A percentile compares a stretch with the other conserved stretches of the same genome.
These are phyloP conservation scores for Pachydiplax longipennis DNA, from an alignment of 2,888 invertebrate species.

Conservation along the genomic window DNA sequence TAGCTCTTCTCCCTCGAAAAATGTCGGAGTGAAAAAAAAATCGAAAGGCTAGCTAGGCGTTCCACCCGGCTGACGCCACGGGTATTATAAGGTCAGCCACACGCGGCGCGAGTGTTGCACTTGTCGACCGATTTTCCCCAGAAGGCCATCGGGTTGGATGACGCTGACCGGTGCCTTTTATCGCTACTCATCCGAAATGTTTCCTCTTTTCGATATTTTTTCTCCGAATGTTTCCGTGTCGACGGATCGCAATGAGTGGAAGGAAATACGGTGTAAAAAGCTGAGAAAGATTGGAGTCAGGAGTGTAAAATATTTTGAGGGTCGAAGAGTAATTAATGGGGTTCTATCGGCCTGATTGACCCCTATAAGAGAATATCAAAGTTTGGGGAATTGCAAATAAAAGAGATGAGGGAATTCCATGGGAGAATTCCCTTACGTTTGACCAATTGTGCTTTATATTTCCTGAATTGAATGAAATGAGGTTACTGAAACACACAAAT, in stretches of 20 bases:
- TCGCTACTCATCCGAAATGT: background rate
- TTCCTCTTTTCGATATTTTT: background rate
- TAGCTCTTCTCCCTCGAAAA: background rate
- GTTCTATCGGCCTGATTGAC: no score
- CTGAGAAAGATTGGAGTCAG: background rate
- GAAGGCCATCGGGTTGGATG: background rate
- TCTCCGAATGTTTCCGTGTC: background rate
- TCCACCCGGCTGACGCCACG: background rate
- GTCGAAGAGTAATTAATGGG: no score
- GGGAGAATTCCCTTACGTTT: no score
- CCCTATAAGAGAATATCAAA: no score
- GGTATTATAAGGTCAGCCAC: background rate
- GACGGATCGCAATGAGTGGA: background rate
- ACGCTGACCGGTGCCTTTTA: background rate
- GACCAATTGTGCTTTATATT: no score
- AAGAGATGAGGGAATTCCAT: no score
- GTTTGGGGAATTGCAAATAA: no score
- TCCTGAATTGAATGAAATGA: no score
- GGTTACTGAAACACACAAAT: no score
- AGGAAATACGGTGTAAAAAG: background rate
- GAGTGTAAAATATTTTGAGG: background rate
- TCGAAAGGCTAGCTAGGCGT: background rate
- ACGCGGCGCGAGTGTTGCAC: background rate
- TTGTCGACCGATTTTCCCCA: background rate
- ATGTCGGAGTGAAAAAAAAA: background rate